Evolutionary conservation across 2,888 invertebrate species (phyloP), one percentile per base, ranked within the genome.

Genomic region (Epirrhoe tristata): DNA sequence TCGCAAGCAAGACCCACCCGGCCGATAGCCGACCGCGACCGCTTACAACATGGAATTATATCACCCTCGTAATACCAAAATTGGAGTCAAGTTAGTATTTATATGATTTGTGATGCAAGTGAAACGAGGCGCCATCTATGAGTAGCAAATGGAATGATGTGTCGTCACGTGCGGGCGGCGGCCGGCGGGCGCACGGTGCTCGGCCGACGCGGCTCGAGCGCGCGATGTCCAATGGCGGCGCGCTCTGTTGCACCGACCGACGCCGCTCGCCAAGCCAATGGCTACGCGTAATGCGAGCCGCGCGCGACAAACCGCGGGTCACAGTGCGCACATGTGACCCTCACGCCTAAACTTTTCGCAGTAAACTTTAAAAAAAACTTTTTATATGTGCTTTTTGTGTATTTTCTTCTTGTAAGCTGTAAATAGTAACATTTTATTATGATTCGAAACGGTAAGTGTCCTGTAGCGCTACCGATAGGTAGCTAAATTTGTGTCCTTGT

Each of bases 311-410:
- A 58, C 55, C 58, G 68, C 84, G 83, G 80, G 71, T 82, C 82
- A 79, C 77, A 81, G 86, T 84, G 83, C 83, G 85, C 88, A 91
- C 92, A 90, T 92, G 92, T 92, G 91, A 91, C 86, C 83, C 81
- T 43, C 60, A 32, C 54, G 54, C 56, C 31, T 48, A 46, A 24
- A 58, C 54, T 51, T 61, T 58, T 58, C 31, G 8, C 5, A 16
- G 16, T 43, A 57, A 24, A 63, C 55, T 59, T 63, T 36, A 46
- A 36, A 56, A 56, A 34, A 55, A 67, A 52, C 55, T 59, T 67
- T 36, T 14, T 58, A 8, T 59, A 58, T 58, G 46, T 54, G 48
- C 7, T 34, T 46, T 52, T 60, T 32, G 50, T 36, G 43, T 34
- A 7, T 31, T 61, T 54, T 59, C 59, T 32, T 16, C 57, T 62